Evolutionary conservation across 2,113 vertebrate species (phyloP), one percentile per base, ranked within the genome.

Genomic region (Phocoena phocoena): DNA sequence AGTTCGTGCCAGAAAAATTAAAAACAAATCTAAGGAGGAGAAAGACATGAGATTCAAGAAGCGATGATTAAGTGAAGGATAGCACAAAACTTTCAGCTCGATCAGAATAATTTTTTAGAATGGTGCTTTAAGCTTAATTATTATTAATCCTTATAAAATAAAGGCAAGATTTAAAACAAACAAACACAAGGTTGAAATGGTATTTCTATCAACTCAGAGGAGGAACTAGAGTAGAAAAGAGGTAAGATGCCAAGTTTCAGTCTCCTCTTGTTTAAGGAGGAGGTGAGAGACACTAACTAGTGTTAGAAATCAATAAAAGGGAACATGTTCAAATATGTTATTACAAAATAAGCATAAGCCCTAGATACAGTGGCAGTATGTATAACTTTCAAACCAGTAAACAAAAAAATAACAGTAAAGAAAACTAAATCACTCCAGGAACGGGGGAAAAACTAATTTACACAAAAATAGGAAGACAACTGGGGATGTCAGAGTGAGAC

Each of bases 391-490:
- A 95, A 94, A 79, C 2, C 3, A 71, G 58, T 80, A 91, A 94
- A 93, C 41, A 91, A 87, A 80, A 95, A 92, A 82, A 68, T 36
- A 92, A 94, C 15, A n/a, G 77, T 82, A 86, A 93, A 91, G 71
- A 94, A 92, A 97, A 83, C 28, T 36, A 31, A 47, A 38, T 85
- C 71, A 90, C 38, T 96, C 21, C 62, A 83, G 55, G 68, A 86
- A 93, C 93, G 62, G 36, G 36, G 33, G 73, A 94, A 95, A 82
- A 74, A n/a, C 41, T 91, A 70, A 97, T 97, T 97, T 96, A 79
- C 73, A 89, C 95, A 94, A 97, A 97, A 97, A 97, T 94, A 90
- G 82, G 47, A 94, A 95, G 84, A 67, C 71, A 94, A 94, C 58
- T 41, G 85, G 80, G 13, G 50, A 74, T 97, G 79, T 96, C 93